Conservation (phyloP, 2,888 invertebrate species). For the Antheraea assamensis region DNA sequence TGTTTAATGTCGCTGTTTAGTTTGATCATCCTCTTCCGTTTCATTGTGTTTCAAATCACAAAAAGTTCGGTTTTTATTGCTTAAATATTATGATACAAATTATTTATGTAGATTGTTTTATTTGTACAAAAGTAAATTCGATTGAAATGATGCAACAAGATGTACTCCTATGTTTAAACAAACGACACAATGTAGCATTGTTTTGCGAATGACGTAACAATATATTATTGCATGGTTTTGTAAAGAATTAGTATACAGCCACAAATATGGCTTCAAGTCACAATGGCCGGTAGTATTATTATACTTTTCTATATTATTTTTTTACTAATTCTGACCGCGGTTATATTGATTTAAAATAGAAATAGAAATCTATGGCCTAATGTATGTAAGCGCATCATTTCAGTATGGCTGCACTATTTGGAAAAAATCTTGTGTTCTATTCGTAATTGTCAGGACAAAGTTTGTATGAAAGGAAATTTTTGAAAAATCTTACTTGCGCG, state of each 20-base stretch:
- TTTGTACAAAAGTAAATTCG: not conserved
- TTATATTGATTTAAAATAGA: too few relatives aligned
- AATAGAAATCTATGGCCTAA: too few relatives aligned
- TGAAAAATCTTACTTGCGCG: too few relatives aligned
- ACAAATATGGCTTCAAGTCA: not conserved
- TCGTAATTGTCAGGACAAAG: too few relatives aligned
- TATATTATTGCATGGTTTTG: not conserved
- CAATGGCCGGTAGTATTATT: not conserved
- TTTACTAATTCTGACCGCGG: too few relatives aligned
- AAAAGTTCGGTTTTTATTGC: not conserved
- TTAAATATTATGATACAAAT: not conserved
- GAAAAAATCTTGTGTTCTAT: too few relatives aligned
- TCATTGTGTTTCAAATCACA: too few relatives aligned
- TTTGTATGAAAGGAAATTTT: too few relatives aligned
- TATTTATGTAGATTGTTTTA: not conserved
- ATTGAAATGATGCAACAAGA: not conserved
- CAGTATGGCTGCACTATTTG: too few relatives aligned
- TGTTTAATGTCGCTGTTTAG: too few relatives aligned
- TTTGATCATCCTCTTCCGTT: too few relatives aligned
- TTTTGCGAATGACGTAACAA: not conserved
- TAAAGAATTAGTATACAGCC: not conserved
- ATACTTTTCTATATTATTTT: not conserved
- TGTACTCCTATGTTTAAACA: not conserved
- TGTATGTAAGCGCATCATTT: too few relatives aligned
- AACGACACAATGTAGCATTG: conserved; percentile 3